Percentiles rank a stretch among this genome's conserved stretches.
phyloP scores from a whole-genome alignment of 2,113 vertebrate genomes.

The Peromyscus californicus region DNA sequence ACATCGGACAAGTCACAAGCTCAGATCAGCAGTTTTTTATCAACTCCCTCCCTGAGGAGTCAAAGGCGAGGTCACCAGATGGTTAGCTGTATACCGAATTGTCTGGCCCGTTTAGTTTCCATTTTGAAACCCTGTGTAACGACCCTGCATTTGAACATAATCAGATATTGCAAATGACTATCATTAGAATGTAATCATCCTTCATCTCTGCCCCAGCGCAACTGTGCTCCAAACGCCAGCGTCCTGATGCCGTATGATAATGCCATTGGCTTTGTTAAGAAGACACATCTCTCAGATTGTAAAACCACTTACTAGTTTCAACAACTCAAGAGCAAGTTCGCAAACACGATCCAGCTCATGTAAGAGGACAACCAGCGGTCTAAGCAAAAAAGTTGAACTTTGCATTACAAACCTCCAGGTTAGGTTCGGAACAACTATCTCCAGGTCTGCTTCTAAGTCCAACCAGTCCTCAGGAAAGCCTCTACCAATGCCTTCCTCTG shows the following conservation, averaged over 20 bases:
- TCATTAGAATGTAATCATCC: constrained; percentile 33
- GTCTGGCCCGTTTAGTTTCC: constrained; percentile 62
- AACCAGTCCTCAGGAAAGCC: background rate
- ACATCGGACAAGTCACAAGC: constrained; percentile 50
- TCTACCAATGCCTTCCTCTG: background rate
- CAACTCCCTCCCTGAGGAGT: constrained; percentile 50
- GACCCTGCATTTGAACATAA: constrained; percentile 21
- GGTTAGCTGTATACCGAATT: constrained; percentile 27
- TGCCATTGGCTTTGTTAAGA: constrained; percentile 1
- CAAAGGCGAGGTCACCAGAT: constrained; percentile 63
- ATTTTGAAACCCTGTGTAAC: constrained; percentile 54
- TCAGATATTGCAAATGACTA: constrained; percentile 26
- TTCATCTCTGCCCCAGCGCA: background rate
- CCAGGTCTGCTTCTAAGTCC: background rate
- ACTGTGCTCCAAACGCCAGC: background rate
- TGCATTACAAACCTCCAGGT: constrained; percentile 45
- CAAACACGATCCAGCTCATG: constrained; percentile 11
- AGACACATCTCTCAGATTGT: background rate
- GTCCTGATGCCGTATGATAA: background rate
- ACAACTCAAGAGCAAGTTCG: constrained; percentile 57
- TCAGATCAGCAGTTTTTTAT: constrained; percentile 54
- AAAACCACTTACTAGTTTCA: constrained; percentile 44
- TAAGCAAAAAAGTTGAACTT: constrained; percentile 41
- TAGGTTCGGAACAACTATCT: background rate
- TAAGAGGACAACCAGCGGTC: background rate